Evolutionary conservation across 2,797 vertebrate genomes (phyloP).

Genomic region (Trichosurus vulpecula): DNA sequence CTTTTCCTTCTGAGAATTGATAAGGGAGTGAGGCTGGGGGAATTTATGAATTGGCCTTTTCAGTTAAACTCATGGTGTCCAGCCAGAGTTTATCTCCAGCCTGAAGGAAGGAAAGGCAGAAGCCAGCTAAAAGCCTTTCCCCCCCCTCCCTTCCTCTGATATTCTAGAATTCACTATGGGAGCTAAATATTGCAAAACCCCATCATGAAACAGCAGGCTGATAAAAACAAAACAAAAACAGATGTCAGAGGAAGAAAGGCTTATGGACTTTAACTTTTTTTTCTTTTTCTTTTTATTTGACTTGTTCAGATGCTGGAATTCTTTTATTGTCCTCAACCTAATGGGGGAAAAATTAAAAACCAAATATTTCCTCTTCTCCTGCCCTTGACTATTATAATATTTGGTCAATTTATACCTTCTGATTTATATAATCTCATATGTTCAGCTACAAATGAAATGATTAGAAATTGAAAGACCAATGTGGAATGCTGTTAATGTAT

Average conservation of each 20-base stretch:
- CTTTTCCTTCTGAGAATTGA: constrained; percentile 74
- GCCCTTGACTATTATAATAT: constrained; percentile 54
- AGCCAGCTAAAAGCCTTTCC: constrained; percentile 83
- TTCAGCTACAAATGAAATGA: constrained; percentile 73
- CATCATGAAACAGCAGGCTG: constrained; percentile 81
- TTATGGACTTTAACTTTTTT: constrained; percentile 74
- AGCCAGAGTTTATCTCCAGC: constrained; percentile 86
- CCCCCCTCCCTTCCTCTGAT: constrained; percentile 83
- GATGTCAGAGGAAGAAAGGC: constrained; percentile 83
- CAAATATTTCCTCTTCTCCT: constrained; percentile 67
- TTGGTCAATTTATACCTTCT: constrained; percentile 73
- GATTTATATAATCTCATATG: constrained; percentile 73
- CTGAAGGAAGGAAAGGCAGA: constrained; percentile 86
- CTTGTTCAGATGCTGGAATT: constrained; percentile 41
- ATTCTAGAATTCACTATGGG: constrained; percentile 85
- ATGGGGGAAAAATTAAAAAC: constrained; percentile 44
- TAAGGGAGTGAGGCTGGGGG: constrained; percentile 64
- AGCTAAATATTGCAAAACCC: constrained; percentile 86
- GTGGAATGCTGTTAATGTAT: not conserved
- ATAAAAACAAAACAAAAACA: constrained; percentile 88
- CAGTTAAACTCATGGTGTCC: constrained; percentile 77
- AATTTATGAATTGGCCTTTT: constrained; percentile 85
- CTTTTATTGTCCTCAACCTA: constrained; percentile 67
- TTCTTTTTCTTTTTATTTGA: constrained; percentile 41
- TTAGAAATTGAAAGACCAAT: constrained; percentile 77